Percentiles rank a stretch among this genome's conserved stretches.
phyloP scores from a whole-genome alignment of 53 echinoderm and acorn worm species.

The Temnopleurus reevesii region DNA sequence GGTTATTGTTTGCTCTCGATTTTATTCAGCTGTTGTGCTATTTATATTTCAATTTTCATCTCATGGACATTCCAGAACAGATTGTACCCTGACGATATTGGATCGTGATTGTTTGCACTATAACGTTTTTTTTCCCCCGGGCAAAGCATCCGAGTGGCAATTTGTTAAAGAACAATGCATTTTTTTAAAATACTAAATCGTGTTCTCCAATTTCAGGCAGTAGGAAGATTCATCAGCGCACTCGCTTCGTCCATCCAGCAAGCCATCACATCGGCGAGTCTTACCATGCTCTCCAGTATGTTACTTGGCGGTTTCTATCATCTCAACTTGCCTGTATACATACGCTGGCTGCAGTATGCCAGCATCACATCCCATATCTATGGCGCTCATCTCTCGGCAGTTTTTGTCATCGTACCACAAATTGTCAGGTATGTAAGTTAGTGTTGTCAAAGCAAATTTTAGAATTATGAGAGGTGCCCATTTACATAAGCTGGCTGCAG shows the following conservation, averaged over 20 bases:
- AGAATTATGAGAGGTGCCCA: conserved; percentile 23
- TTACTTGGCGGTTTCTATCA: conserved; percentile 79
- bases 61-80: too few species aligned
- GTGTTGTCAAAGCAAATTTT: too few species aligned
- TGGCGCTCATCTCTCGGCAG: conserved; percentile 53
- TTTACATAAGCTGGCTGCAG: conserved; percentile 68
- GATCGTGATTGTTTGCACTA: too few species aligned
- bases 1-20: too few species aligned
- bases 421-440: not conserved
- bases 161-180: not conserved
- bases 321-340: conserved; percentile 59
- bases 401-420: conserved; percentile 29
- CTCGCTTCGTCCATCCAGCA: conserved; percentile 58
- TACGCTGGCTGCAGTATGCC: conserved; percentile 72
- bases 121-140: too few species aligned
- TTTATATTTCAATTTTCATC: too few species aligned
- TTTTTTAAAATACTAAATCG: not conserved
- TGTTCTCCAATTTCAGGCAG: conserved; percentile 45
- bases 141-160: not conserved
- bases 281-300: conserved; percentile 72
- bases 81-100: too few species aligned
- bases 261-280: conserved; percentile 59
- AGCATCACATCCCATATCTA: conserved; percentile 74
- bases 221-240: conserved; percentile 79
- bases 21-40: too few species aligned